These are phyloP conservation scores for Paramormyrops kingsleyae DNA, from an alignment of 2,113 vertebrate species.

Conservation along the genomic window DNA sequence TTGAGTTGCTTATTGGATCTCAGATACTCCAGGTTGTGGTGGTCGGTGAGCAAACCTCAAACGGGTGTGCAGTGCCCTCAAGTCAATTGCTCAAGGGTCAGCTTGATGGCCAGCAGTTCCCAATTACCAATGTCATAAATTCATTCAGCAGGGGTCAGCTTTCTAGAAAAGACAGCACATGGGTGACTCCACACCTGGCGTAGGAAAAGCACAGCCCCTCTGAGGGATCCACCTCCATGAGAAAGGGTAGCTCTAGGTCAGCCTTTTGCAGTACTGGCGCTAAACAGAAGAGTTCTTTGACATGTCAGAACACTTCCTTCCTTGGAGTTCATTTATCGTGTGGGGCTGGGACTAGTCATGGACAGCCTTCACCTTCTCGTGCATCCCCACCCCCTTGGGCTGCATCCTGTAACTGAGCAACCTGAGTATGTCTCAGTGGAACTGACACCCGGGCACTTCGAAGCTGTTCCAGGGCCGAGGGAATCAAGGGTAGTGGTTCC, in stretches of 20 bases:
- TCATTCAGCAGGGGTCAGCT: neutral
- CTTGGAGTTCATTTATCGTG: neutral
- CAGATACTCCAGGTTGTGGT: neutral
- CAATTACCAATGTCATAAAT: neutral
- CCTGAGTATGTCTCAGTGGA: too few species aligned
- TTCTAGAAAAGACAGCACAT: neutral
- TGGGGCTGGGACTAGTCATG: too few species aligned
- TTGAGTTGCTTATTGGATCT: neutral
- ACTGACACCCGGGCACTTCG: neutral
- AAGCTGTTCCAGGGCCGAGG: neutral
- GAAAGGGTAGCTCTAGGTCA: neutral
- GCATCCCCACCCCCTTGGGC: neutral
- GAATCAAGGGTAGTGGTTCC: neutral
- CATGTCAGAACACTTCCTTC: neutral
- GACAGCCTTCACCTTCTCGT: neutral
- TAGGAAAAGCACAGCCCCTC: neutral
- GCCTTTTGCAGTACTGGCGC: neutral
- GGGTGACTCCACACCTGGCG: neutral
- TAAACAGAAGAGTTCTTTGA: neutral
- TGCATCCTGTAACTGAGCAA: neutral
- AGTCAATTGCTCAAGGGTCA: neutral
- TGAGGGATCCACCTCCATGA: neutral
- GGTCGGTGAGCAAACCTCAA: neutral
- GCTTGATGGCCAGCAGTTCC: neutral
- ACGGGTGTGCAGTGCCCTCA: neutral